Evolutionary conservation across 2,113 vertebrate species (phyloP).

Genomic region (Xerus inauris): DNA sequence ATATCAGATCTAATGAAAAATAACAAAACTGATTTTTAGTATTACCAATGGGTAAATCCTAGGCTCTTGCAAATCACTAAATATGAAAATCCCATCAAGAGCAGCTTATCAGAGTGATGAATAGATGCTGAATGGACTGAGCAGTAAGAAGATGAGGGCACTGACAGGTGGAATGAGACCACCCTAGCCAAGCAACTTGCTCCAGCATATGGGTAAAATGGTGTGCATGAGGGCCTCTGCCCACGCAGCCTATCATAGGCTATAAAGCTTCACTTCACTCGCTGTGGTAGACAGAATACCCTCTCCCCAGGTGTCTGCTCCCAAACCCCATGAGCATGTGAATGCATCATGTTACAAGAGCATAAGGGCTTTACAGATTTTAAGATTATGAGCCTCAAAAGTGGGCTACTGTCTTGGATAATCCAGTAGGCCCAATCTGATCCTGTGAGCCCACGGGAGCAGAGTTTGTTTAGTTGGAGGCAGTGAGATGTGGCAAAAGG

Average conservation of each 20-base stretch:
- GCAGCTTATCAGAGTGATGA: background rate
- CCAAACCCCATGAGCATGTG: too few species aligned
- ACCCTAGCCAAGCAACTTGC: too few species aligned
- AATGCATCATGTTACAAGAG: background rate
- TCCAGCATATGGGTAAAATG: too few species aligned
- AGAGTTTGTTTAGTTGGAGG: background rate
- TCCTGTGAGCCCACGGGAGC: background rate
- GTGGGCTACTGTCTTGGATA: background rate
- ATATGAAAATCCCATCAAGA: background rate
- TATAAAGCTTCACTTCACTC: background rate
- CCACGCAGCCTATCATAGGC: background rate
- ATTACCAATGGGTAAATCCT: background rate
- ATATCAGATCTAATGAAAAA: background rate
- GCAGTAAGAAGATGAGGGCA: background rate
- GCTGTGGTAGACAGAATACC: background rate
- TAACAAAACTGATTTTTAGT: background rate
- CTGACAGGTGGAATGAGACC: accelerated
- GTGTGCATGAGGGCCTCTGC: background rate
- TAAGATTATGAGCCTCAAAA: background rate
- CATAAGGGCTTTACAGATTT: background rate
- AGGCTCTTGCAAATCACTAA: background rate
- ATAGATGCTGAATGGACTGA: too few species aligned
- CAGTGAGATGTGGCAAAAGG: background rate
- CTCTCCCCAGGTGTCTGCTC: background rate
- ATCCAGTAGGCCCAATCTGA: background rate